Evolutionary conservation across 1,140 invertebrate genomes (phyloP), one percentile per base, ranked within the genome.

Genomic region (Zaprionus africanus): DNA sequence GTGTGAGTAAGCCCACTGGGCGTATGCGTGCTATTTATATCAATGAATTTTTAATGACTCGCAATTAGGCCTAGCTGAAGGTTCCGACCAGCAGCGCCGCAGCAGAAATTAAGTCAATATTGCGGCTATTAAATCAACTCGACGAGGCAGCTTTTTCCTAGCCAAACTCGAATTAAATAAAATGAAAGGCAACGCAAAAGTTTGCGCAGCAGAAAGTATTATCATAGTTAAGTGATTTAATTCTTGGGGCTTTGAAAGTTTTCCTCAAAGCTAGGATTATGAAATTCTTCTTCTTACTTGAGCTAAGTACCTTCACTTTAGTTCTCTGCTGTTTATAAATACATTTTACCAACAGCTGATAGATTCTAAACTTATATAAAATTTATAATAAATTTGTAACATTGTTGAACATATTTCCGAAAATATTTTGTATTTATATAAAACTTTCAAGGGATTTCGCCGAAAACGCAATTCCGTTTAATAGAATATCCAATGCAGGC

Each of bases 1-100:
- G 46, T 19, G 9, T 6, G 46, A 24, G 46, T 22, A 4, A 26
- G 22, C 22, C 58, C 57, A 73, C 31, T 22, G 41, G 74, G 60
- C 62, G 74, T 66, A 66, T 76, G 62, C 62, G 38, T 78, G 73
- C 74, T 81, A 88, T 87, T 87, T 69, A 78, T 88, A 66, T 88
- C 66, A 64, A 83, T 87, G 70, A 72, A 87, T 78, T 78, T 81
- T 83, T 88, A 88, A 87, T 87, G 84, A 34, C 17, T 15, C 51
- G 56, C 84, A 80, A 83, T 87, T 87, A 87, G 41, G 60, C 31
- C 58, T 54, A 65, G 59, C 49, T 7, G 19, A 54, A 41, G 60
- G 60, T 63, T 17, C 11, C 57, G 2, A 11, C 2, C 5, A 28
- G 28, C 28, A 9, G 1, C 26, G 64, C 34, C 26, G 54, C 28